phyloP scores from a whole-genome alignment of 2,888 invertebrate genomes.

The Arctia plantaginis region DNA sequence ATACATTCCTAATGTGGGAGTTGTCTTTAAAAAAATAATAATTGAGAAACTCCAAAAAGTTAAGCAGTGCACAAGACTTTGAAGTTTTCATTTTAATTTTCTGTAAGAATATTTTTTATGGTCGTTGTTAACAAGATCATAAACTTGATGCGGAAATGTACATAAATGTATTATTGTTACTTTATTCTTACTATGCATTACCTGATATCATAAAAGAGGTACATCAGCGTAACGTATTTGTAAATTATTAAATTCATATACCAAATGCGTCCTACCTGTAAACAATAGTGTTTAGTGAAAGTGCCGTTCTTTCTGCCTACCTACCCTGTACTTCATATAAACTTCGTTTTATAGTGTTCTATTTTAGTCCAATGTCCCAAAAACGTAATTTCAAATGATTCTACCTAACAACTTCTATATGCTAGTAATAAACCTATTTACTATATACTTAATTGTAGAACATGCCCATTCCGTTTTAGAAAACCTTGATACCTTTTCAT shows the following conservation, averaged over 20 bases:
- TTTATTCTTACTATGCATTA: too few species aligned
- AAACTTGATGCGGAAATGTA: background rate
- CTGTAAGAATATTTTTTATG: background rate
- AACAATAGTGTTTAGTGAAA: too few species aligned
- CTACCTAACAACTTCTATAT: background rate
- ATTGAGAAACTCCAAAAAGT: background rate
- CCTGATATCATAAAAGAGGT: too few species aligned
- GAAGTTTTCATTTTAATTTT: background rate
- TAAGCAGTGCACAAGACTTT: too few species aligned
- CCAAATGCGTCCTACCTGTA: background rate
- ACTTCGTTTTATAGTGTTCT: background rate
- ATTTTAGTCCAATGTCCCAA: background rate
- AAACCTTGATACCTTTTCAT: background rate
- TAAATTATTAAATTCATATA: background rate
- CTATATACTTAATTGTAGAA: background rate
- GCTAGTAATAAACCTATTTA: background rate
- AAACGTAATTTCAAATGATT: background rate
- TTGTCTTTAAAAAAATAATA: too few species aligned
- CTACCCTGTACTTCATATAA: background rate
- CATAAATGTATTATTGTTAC: too few species aligned
- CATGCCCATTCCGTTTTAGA: background rate
- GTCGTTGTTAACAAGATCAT: background rate
- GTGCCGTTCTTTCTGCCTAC: too few species aligned
- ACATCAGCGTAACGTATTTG: background rate
- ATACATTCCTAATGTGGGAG: too few species aligned